Evolutionary conservation across 2,113 vertebrate genomes (phyloP).

Genomic region (Halcyon malimbica): DNA sequence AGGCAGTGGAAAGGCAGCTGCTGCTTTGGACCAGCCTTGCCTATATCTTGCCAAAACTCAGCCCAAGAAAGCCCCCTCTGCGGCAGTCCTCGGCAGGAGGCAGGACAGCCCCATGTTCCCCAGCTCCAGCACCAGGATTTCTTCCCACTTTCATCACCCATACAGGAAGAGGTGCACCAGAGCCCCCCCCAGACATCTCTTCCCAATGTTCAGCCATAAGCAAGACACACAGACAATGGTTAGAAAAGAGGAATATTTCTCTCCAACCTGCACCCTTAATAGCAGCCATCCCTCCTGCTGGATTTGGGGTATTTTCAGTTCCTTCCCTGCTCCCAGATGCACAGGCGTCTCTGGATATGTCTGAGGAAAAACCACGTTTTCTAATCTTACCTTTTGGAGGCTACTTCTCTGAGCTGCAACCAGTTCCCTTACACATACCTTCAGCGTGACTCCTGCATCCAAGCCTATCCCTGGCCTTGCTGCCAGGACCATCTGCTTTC

Average conservation of each 20-base stretch:
- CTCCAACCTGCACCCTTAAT: background rate
- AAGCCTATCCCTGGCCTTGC: background rate
- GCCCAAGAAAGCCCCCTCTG: background rate
- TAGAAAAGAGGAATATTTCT: background rate
- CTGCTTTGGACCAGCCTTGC: background rate
- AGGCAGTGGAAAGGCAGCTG: background rate
- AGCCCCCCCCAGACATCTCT: rapidly evolving
- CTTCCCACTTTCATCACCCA: background rate
- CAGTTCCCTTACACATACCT: background rate
- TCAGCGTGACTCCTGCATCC: background rate
- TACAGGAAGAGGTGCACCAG: background rate
- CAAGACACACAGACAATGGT: background rate
- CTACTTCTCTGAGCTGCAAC: background rate
- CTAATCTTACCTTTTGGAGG: background rate
- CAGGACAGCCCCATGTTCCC: background rate
- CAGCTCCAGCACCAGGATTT: background rate
- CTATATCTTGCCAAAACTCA: background rate
- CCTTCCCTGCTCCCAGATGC: background rate
- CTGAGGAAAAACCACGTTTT: background rate
- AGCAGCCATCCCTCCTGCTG: background rate
- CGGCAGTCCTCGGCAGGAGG: background rate
- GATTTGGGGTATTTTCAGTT: background rate
- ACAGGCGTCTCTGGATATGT: background rate
- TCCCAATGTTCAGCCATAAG: background rate
- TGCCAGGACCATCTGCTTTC: background rate